A percentile compares a stretch with the other conserved stretches of the same genome.
These are phyloP conservation scores for Heterotis niloticus DNA, from an alignment of 2,113 vertebrate genomes.

Conservation along the genomic window DNA sequence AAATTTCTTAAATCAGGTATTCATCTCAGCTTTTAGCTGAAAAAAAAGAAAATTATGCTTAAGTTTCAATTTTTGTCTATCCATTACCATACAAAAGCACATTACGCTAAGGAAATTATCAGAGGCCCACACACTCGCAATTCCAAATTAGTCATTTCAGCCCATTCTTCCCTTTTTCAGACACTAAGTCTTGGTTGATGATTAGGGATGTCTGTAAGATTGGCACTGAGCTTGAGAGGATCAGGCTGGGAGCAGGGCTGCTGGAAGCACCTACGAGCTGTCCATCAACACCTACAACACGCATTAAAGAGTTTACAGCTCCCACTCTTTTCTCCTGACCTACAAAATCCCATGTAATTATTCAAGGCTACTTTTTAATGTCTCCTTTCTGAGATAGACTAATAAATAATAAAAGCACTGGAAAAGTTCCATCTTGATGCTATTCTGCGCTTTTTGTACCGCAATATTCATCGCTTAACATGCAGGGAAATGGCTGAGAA, in stretches of 20 bases:
- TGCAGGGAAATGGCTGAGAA: too few relatives aligned
- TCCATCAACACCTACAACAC: constrained; percentile 4
- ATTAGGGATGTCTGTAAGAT: neutral
- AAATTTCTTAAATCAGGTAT: too few relatives aligned
- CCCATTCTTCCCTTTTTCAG: neutral
- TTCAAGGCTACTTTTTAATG: neutral
- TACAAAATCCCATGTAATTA: neutral
- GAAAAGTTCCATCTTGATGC: too few relatives aligned
- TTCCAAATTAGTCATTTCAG: neutral
- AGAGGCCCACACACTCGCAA: neutral
- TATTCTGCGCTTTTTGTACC: too few relatives aligned
- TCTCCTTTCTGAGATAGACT: neutral
- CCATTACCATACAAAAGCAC: too few relatives aligned
- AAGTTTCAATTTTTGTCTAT: too few relatives aligned
- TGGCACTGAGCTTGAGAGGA: neutral
- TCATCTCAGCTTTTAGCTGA: too few relatives aligned
- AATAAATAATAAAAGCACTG: neutral
- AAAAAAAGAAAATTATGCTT: too few relatives aligned
- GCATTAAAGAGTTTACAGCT: neutral
- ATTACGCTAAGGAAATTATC: neutral
- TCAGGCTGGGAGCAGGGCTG: neutral
- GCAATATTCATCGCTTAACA: too few relatives aligned
- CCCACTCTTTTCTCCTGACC: too few relatives aligned
- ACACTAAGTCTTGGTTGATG: neutral
- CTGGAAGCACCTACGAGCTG: neutral